Conservation (phyloP, 1,140 invertebrate genomes). For the Ridgeia piscesae region DNA sequence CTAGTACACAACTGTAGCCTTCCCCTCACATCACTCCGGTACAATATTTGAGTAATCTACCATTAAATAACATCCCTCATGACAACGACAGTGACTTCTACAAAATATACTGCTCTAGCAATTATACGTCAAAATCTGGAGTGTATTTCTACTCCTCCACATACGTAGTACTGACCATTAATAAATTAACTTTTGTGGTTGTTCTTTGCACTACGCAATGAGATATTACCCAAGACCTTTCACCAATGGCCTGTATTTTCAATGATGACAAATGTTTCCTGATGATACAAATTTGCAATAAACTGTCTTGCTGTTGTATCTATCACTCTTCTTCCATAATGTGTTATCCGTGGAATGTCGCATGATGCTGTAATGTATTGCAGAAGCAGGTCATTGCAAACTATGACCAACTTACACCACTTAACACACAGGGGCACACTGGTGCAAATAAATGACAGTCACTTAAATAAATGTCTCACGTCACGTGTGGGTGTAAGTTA, state of each 20-base stretch:
- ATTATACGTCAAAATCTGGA: not conserved
- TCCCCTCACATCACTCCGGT: not conserved
- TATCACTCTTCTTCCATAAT: too few species aligned
- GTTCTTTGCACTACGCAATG: not conserved
- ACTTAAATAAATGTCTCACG: not conserved
- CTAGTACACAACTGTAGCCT: too few species aligned
- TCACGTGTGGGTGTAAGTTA: not conserved
- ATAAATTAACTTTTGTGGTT: not conserved
- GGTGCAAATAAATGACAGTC: not conserved
- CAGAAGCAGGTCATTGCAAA: not conserved
- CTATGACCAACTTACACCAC: not conserved
- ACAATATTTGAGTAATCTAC: constrained; percentile 16
- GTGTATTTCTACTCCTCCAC: not conserved
- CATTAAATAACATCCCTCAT: not conserved
- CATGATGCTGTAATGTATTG: too few species aligned
- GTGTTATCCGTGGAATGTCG: too few species aligned
- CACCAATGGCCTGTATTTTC: too few species aligned
- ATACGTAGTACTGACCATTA: not conserved
- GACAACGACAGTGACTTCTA: not conserved
- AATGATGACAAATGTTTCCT: too few species aligned
- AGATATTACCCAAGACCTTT: not conserved
- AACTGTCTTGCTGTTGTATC: too few species aligned
- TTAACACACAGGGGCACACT: not conserved
- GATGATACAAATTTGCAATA: too few species aligned
- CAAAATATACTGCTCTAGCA: not conserved